These are phyloP conservation scores for Temnothorax nylanderi DNA, from an alignment of 1,140 invertebrate species.

Conservation along the genomic window DNA sequence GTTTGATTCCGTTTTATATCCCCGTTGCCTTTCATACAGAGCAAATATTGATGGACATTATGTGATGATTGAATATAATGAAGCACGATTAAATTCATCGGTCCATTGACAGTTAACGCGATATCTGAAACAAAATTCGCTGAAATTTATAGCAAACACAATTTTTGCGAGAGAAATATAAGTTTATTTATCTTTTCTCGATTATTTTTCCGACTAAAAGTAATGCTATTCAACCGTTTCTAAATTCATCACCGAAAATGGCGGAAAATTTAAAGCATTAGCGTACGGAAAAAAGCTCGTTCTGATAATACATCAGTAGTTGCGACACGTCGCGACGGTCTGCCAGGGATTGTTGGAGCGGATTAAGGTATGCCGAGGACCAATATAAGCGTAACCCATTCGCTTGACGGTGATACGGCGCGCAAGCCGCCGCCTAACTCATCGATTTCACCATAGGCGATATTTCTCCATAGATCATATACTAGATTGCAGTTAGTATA, in stretches of 20 bases:
- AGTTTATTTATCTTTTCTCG: not conserved
- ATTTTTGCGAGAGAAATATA: not conserved
- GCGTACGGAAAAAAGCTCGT: conserved; percentile 17
- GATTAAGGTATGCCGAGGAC: conserved; percentile 49
- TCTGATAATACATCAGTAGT: conserved; percentile 29
- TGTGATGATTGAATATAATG: not conserved
- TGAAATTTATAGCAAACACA: not conserved
- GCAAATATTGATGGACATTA: not conserved
- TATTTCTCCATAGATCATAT: conserved; percentile 45
- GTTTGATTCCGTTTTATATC: conserved; percentile 5
- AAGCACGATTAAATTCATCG: not conserved
- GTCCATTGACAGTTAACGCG: not conserved
- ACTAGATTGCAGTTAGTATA: not conserved
- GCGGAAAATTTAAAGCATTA: not conserved
- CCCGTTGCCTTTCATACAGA: not conserved
- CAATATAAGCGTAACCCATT: conserved; percentile 31
- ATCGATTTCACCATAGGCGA: conserved; percentile 59
- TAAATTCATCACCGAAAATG: conserved; percentile 9
- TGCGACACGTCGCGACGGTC: conserved; percentile 29
- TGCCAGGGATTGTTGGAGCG: conserved; percentile 36
- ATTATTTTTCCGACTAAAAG: not conserved
- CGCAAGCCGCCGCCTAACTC: conserved; percentile 35
- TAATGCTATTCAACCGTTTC: not conserved
- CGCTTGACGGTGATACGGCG: conserved; percentile 13
- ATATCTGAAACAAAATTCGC: not conserved